Evolutionary conservation across 2,113 vertebrate genomes (phyloP).

Genomic region (Phalacrocorax pelagicus): DNA sequence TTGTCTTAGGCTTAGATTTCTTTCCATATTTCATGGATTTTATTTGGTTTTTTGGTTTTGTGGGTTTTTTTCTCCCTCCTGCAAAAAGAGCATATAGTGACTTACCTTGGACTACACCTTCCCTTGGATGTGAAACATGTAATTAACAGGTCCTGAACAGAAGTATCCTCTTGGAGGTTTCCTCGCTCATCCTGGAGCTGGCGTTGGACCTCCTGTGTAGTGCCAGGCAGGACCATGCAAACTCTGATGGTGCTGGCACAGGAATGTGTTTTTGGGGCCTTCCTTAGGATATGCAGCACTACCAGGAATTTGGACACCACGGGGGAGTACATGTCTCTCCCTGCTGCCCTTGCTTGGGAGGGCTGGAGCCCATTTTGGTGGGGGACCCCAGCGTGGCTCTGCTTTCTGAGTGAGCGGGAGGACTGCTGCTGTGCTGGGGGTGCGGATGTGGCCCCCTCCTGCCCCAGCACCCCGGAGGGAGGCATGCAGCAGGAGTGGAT

Average conservation of each 20-base stretch:
- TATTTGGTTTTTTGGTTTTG: not conserved
- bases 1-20: not conserved
- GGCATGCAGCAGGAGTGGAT: too few relatives aligned
- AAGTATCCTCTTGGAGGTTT: not conserved
- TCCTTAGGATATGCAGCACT: not conserved
- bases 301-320: not conserved
- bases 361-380: not conserved
- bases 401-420: rapidly evolving
- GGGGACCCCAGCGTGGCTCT: not conserved
- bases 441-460: not conserved
- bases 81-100: not conserved
- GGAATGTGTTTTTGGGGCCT: not conserved
- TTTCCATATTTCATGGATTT: rapidly evolving
- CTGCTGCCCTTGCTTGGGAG: rapidly evolving
- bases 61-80: not conserved
- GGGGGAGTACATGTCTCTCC: rapidly evolving
- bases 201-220: not conserved
- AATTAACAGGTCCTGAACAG: not conserved
- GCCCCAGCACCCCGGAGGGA: rapidly evolving
- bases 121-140: not conserved
- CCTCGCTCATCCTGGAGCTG: not conserved
- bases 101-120: not conserved
- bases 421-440: not conserved
- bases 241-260: not conserved
- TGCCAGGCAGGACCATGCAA: not conserved